phyloP scores from a whole-genome alignment of 2,797 vertebrate species.

The Sebastes hubbsi region DNA sequence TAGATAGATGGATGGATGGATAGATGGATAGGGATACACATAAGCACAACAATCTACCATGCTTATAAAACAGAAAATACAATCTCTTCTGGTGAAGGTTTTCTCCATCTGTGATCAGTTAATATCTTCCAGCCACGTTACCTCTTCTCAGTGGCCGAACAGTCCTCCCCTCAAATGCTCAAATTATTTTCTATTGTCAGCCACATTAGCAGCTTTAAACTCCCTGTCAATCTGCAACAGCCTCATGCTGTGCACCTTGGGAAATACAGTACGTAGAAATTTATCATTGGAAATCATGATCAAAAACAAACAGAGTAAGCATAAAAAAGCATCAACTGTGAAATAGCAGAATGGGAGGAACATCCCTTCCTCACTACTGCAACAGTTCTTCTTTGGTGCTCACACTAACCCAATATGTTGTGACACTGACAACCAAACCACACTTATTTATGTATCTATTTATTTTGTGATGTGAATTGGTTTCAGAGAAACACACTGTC shows the following conservation, averaged over 20 bases:
- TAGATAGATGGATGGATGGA: neutral
- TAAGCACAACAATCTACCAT: neutral
- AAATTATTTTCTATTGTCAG: slow-evolving; percentile 51
- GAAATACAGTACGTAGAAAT: slow-evolving; percentile 57
- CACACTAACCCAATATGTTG: slow-evolving; percentile 25
- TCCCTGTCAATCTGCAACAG: slow-evolving; percentile 53
- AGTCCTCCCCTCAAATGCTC: slow-evolving; percentile 47
- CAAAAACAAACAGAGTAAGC: slow-evolving; percentile 50
- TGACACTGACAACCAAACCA: slow-evolving; percentile 34
- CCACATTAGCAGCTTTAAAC: slow-evolving; percentile 62
- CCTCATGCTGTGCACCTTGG: slow-evolving; percentile 68
- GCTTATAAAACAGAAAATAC: neutral
- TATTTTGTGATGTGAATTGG: slow-evolving; percentile 29
- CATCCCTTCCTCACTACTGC: slow-evolving; percentile 23
- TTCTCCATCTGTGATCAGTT: slow-evolving; percentile 47
- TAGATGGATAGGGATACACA: neutral
- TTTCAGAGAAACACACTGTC: slow-evolving; percentile 20
- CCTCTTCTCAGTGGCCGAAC: slow-evolving; percentile 35
- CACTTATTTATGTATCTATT: slow-evolving; percentile 21
- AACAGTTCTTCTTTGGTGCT: slow-evolving; percentile 23
- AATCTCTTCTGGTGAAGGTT: neutral
- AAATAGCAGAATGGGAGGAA: slow-evolving; percentile 31
- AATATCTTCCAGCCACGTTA: slow-evolving; percentile 48
- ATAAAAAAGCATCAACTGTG: slow-evolving; percentile 35
- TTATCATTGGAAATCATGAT: slow-evolving; percentile 66